Evolutionary conservation across 2,888 invertebrate species (phyloP), one percentile per base, ranked within the genome.

Genomic region (Idaea dimidiata): DNA sequence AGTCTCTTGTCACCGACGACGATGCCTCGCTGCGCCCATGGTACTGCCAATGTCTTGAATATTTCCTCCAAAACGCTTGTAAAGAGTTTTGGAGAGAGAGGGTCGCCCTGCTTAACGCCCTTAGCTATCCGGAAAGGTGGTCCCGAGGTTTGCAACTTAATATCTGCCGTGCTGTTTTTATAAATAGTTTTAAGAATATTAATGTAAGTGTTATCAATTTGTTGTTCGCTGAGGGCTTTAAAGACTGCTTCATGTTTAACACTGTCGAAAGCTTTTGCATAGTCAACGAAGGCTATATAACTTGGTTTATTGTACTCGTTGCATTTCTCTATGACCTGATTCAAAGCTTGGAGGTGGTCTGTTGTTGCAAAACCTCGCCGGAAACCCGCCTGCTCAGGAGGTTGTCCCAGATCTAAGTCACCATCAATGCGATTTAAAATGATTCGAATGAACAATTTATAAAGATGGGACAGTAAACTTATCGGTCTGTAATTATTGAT

Each of bases 301-400:
- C 3, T 54, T 16, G 54, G 54, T 16, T 14, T 56, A 60, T 66
- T 68, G 59, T 64, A 71, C 54, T 66, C 68, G 16, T 64, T 31
- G 31, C 59, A 59, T n/a, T 65, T 59, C 31, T 62, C 60, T 8
- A 65, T 60, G 16, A 65, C 61, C 58, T 66, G 67, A 67, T 58
- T 58, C 1, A 58, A 14, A 16, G 58, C 24, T 16, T 58, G 58
- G 17, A 58, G 58, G 32, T 58, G 58, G 32, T 58, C 58, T 31
- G 16, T 58, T n/a, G 59, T 59, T 7, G 59, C 32, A 1, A 59
- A 17, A 8, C 33, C 59, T 7, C 16, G 33, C 16, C 43, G 43
- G 17, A 59, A 59, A 14, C 59, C 59, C 6, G 59, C 43, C 17
- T 59, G 43, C 7, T 59, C 43, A 17, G 59, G 43, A n/a, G 59